phyloP scores from a whole-genome alignment of 1,140 invertebrate species.

The Drosophila obscura region DNA sequence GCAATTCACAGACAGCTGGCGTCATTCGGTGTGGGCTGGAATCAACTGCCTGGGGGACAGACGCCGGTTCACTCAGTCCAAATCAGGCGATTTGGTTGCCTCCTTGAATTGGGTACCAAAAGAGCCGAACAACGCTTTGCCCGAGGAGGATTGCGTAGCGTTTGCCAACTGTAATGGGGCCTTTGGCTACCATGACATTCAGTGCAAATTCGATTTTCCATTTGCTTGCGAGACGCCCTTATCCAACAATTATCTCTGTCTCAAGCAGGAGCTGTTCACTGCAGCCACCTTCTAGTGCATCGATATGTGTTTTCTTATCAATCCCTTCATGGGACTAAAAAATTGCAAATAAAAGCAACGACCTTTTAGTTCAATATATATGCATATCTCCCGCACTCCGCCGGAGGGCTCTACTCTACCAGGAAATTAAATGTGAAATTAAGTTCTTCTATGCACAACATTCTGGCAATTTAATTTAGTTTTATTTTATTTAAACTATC shows the following conservation, averaged over 20 bases:
- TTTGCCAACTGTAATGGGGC: background rate
- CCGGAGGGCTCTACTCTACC: too few species aligned
- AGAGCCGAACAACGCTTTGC: slow-evolving; percentile 6
- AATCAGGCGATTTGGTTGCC: background rate
- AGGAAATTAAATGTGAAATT: too few species aligned
- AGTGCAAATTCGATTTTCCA: slow-evolving; percentile 12
- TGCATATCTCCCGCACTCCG: too few species aligned
- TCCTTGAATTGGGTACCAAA: slow-evolving; percentile 5
- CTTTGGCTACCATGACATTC: slow-evolving; percentile 24
- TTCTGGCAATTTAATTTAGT: too few species aligned
- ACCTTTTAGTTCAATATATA: too few species aligned
- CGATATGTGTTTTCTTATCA: too few species aligned
- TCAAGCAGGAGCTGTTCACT: background rate
- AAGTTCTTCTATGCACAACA: too few species aligned
- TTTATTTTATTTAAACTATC: too few species aligned
- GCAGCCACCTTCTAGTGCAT: too few species aligned
- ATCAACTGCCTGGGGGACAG: slow-evolving; percentile 18
- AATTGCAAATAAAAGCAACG: too few species aligned
- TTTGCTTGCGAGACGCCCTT: background rate
- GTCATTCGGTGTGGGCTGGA: slow-evolving; percentile 26
- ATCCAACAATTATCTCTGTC: slow-evolving; percentile 1
- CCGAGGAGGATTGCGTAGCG: slow-evolving; percentile 31
- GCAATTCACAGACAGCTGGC: background rate
- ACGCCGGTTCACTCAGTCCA: slow-evolving; percentile 5
- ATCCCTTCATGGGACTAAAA: too few species aligned